Conservation (phyloP, 2,797 vertebrate genomes). For the Potorous gilbertii region DNA sequence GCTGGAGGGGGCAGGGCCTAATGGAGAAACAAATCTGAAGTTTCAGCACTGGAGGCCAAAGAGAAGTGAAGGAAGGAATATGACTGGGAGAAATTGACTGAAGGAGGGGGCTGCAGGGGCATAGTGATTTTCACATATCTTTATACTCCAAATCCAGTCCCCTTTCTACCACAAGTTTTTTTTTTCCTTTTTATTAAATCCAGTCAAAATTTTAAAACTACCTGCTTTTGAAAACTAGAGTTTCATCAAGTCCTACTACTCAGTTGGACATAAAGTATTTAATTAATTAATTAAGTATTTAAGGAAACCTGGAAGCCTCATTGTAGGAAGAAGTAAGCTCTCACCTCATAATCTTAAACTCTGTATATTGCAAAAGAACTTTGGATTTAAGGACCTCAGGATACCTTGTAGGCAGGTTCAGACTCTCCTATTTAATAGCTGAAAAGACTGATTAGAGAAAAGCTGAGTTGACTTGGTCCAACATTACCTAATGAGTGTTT, state of each 20-base stretch:
- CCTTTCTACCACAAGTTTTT: not conserved
- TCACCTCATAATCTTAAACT: not conserved
- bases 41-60: not conserved
- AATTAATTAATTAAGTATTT: not conserved
- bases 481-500: not conserved
- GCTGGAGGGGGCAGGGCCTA: not conserved
- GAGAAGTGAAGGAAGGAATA: not conserved
- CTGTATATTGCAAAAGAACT: no score
- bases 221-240: slow-evolving; percentile 13
- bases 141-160: not conserved
- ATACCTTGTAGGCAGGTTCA: not conserved
- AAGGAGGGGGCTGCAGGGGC: not conserved
- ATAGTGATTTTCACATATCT: not conserved
- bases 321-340: not conserved
- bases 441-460: not conserved
- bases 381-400: not conserved
- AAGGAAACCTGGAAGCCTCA: slow-evolving; percentile 11
- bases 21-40: not conserved
- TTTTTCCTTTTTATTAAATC: not conserved
- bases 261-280: not conserved
- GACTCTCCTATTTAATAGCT: not conserved
- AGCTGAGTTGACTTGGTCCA: no score
- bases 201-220: not conserved
- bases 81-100: not conserved
- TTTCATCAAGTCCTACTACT: not conserved